Evolutionary conservation across 2,888 invertebrate genomes (phyloP).

Genomic region (Eupithecia insigniata): DNA sequence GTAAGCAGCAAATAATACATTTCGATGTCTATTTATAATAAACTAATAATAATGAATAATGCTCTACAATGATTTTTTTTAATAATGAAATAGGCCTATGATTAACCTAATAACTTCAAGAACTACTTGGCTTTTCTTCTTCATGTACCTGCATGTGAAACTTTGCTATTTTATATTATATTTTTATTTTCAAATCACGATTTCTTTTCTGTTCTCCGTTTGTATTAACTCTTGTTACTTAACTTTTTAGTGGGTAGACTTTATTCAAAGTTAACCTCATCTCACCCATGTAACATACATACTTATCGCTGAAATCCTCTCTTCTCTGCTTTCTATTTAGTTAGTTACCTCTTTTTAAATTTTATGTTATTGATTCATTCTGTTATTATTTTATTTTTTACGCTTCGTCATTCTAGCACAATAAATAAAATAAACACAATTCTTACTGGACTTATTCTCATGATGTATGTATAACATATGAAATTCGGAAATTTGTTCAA

Average conservation of each 20-base stretch:
- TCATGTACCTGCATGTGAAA: neutral
- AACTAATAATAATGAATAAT: neutral
- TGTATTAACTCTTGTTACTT: neutral
- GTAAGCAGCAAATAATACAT: too few species aligned
- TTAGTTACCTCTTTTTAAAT: neutral
- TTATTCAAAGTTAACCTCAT: neutral
- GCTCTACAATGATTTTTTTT: too few species aligned
- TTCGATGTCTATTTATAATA: too few species aligned
- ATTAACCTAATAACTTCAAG: neutral
- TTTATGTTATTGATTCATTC: neutral
- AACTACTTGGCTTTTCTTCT: neutral
- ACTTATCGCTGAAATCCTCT: neutral
- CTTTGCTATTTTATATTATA: neutral
- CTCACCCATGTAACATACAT: neutral
- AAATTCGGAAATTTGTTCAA: neutral
- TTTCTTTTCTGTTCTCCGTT: neutral
- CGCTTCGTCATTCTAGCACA: neutral
- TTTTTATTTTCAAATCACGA: neutral
- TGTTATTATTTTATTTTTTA: neutral
- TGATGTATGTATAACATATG: neutral
- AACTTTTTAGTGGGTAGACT: neutral
- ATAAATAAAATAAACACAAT: neutral
- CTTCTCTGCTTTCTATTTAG: neutral
- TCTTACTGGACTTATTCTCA: neutral
- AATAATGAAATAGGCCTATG: too few species aligned